Percentiles rank a stretch among this genome's conserved stretches.
phyloP scores from a whole-genome alignment of 2,797 vertebrate species.

The Argyrosomus regius region DNA sequence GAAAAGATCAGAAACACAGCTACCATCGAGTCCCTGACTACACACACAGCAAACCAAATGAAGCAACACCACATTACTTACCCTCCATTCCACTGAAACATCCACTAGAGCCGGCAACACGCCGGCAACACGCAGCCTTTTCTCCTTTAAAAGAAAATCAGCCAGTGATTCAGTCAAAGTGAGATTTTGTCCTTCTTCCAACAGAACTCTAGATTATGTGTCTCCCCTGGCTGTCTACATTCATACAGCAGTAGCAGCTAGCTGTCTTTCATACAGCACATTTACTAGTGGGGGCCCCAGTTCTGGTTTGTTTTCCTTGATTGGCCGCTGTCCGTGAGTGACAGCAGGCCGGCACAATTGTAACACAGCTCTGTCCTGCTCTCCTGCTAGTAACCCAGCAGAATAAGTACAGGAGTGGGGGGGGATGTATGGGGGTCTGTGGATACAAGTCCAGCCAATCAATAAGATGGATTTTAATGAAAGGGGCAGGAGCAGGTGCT shows the following conservation, averaged over 20 bases:
- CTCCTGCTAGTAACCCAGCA: constrained; percentile 52
- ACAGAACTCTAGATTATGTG: background rate
- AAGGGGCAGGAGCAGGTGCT: constrained; percentile 52
- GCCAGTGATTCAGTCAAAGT: background rate
- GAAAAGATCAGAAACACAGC: constrained; percentile 30
- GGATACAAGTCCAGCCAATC: constrained; percentile 66
- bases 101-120: constrained; percentile 7
- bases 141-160: background rate
- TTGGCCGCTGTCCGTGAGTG: constrained; percentile 50
- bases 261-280: constrained; percentile 22
- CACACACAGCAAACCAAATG: constrained; percentile 17
- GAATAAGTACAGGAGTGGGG: constrained; percentile 5
- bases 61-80: constrained; percentile 44
- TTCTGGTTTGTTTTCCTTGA: constrained; percentile 7
- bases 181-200: background rate
- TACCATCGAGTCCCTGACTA: constrained; percentile 21
- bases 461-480: constrained; percentile 75
- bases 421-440: background rate
- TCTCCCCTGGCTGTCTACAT: constrained; percentile 13
- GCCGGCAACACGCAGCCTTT: background rate
- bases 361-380: constrained; percentile 21
- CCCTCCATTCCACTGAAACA: constrained; percentile 60
- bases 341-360: constrained; percentile 44
- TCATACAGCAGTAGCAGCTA: constrained; percentile 33
- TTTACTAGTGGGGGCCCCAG: constrained; percentile 22